Evolutionary conservation across 1,140 invertebrate species (phyloP), one percentile per base, ranked within the genome.

Genomic region (Conopomorpha cramerella): DNA sequence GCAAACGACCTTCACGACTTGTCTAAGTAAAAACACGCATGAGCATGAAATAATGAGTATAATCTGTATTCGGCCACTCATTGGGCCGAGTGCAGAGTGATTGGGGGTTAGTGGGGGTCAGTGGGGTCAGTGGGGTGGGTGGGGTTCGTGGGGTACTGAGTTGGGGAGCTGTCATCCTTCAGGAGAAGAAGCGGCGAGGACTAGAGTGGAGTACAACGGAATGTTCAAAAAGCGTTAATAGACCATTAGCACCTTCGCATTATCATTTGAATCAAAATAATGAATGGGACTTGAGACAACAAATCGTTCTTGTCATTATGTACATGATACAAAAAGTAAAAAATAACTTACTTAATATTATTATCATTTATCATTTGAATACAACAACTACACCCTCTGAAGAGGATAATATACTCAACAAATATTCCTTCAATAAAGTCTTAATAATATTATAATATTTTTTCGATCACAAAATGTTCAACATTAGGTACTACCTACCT

Each of bases 301-400:
- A 63, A 70, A 70, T 58, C 63, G 54, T 63, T 49, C 55, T 57
- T 59, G 55, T 55, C 59, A 63, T 2, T 76, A 68, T 77, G 64
- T 67, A 70, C 66, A 72, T 59, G 55, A 64, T 77, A 77, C 65
- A 41, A 76, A 76, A 76, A 67, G 71, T 76, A 72, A 76, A 73
- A 76, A 76, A 76, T 73, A 76, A 76, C 71, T 73, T 76, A 76
- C 67, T 76, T 76, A 72, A 73, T 70, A 76, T 76, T 76, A 76
- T 72, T 72, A 73, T 71, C 66, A 51, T 67, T 62, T 71, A 67
- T 65, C 55, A 66, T 73, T 73, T 60, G 68, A 70, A 68, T 73
- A 72, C 71, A 76, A 76, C 71, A 76, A 76, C 71, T 76, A 73
- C 63, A 61, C 60, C 63, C 71, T 48, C 59, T 45, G 49, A 34